phyloP scores from a whole-genome alignment of 1,140 invertebrate species.

The Drosophila sucinea region DNA sequence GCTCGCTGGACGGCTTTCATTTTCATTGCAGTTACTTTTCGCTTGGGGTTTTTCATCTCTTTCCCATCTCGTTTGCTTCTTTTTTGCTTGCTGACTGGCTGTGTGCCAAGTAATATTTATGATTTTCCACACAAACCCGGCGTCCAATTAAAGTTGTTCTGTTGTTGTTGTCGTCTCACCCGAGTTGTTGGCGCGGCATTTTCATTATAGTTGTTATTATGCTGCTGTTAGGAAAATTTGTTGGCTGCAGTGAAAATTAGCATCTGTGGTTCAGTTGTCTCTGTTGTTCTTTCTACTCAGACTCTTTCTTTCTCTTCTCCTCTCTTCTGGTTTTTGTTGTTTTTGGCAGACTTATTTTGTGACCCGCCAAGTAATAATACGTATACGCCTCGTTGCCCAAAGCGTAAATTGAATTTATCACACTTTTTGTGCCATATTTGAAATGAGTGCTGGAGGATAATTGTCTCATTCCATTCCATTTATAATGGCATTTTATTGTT shows the following conservation, averaged over 20 bases:
- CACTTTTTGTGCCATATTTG: constrained; percentile 16
- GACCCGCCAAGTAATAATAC: constrained; percentile 38
- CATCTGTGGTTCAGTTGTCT: constrained; percentile 32
- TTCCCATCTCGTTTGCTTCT: constrained; percentile 17
- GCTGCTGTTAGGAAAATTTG: constrained; percentile 26
- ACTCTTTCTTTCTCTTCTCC: background rate
- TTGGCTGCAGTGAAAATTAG: constrained; percentile 44
- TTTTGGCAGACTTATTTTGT: constrained; percentile 6
- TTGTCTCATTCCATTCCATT: background rate
- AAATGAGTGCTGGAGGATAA: background rate
- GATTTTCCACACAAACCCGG: constrained; percentile 39
- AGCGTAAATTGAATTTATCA: constrained; percentile 19
- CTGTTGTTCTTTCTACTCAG: constrained; percentile 9
- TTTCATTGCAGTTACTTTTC: constrained; percentile 42
- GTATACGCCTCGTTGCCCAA: constrained; percentile 46
- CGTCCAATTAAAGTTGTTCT: constrained; percentile 47
- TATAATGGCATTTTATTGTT: constrained; percentile 2
- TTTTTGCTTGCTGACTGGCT: constrained; percentile 32
- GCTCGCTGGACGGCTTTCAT: constrained; percentile 36
- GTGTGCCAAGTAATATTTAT: constrained; percentile 54
- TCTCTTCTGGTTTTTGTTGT: background rate
- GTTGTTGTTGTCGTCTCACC: background rate
- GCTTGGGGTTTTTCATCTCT: constrained; percentile 18
- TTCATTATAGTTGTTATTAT: constrained; percentile 40
- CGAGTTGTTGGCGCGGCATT: constrained; percentile 24